A percentile compares a stretch with the other conserved stretches of the same genome.
Conservation (phyloP, 2,797 vertebrate genomes). For the Dendrocincla tyrannina region DNA sequence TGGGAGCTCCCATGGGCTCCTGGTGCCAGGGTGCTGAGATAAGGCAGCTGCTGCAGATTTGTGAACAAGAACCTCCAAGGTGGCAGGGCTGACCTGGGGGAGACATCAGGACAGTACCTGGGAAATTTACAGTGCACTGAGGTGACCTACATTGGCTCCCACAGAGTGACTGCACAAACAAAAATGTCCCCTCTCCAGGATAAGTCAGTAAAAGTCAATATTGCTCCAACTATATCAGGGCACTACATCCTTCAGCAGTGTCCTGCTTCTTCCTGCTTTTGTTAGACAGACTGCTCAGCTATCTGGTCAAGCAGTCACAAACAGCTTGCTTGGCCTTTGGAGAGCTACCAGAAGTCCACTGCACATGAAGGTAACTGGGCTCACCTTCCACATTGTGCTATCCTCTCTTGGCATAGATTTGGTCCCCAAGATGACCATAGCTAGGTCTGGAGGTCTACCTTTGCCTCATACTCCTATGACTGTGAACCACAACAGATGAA, state of each 20-base stretch:
- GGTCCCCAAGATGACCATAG: background rate
- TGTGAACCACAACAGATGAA: background rate
- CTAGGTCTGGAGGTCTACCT: background rate
- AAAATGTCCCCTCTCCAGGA: background rate
- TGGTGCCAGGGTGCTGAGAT: background rate
- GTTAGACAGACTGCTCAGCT: background rate
- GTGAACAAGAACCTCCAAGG: background rate
- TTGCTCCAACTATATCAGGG: background rate
- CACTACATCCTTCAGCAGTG: background rate
- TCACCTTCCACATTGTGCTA: background rate
- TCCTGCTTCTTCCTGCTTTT: background rate
- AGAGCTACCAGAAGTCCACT: background rate
- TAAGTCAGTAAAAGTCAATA: background rate
- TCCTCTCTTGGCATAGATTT: background rate
- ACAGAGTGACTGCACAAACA: background rate
- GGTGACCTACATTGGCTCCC: background rate
- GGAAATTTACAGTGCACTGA: background rate
- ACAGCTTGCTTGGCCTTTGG: background rate
- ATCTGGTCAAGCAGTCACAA: background rate
- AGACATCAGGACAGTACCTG: background rate
- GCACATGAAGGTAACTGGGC: background rate
- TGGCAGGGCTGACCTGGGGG: background rate
- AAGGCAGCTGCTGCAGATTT: background rate
- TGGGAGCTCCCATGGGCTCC: background rate
- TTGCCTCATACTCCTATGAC: background rate